Evolutionary conservation across 2,888 invertebrate genomes (phyloP), one percentile per base, ranked within the genome.

Genomic region (Hypena proboscidalis): DNA sequence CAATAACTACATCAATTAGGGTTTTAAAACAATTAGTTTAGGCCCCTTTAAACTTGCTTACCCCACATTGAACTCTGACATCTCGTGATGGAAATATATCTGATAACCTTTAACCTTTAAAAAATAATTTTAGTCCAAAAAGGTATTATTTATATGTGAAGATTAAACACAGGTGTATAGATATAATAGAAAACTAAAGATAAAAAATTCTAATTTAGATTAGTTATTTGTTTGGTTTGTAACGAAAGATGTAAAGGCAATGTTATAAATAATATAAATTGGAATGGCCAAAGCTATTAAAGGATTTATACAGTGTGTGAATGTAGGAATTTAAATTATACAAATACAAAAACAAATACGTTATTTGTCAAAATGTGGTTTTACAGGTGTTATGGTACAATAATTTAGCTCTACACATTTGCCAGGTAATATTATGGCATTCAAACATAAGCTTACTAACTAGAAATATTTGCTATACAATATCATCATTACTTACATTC

Each of bases 41-140:
- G 34, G 30, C 51, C 50, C 53, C 30, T 39, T 47, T 37, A 30
- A 44, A 64, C 35, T 40, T 30, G 30, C 1, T 20, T 21, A 26
- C 83, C 83, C 83, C 42, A 64, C 10, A 64, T 65, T 77, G 72
- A 84, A 67, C 83, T 79, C 55, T 77, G 75, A 70, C 77, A 72
- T 74, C 50, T 50, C 58, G 53, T 59, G 68, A 64, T 65, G 45
- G 46, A 70, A 64, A 57, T 58, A 60, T 73, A 74, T 76, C 73
- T 45, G 73, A 77, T 77, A 55, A 60, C 55, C 68, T 64, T 40
- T 59, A 51, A 57, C 70, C 70, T 65, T 50, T 44, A 43, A 63
- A 60, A 65, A 63, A 67, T 55, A 53, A 66, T 69, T 67, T 69
- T 56, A 35, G 56, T 37, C 48, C 41, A 60, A 62, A 50, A 57